Base-by-base conservation (phyloP, 2,888 invertebrate genomes). In the Hypercompe scribonia region DNA sequence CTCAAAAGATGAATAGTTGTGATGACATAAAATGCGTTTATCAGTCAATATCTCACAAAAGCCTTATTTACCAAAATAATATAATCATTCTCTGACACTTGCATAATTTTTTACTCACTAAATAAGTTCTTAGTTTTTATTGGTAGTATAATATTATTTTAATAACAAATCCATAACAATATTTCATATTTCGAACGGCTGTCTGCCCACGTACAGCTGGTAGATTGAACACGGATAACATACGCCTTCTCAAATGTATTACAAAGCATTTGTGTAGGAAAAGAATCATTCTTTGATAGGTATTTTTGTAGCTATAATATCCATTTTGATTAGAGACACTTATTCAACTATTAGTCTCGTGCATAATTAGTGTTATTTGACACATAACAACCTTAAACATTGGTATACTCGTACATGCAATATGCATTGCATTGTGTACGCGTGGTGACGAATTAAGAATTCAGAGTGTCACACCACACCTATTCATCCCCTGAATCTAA, bases 111-210 rank as follows among this genome's bases (percentile, higher is more conserved):
- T 72, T 42, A 18, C n/a, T 13, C 24, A 63, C 61, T 63, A 72
- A 75, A 75, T 79, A 77, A 78, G 76, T 74, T 77, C 75, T 74
- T 76, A 81, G 77, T 74, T 71, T 76, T 71, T 67, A 72, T 63
- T 82, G 69, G 72, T 75, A 77, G 79, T 76, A 84, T 87, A 84
- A 88, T 84, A 81, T 79, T 83, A 87, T 88, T 87, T 86, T 88
- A 87, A 89, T 86, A 89, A 86, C 80, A 83, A 84, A 83, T 85
- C 87, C 82, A 89, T 90, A 88, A 87, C 85, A 86, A 80, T 91
- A 91, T 87, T 88, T 88, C 86, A 88, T 81, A 79, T 78, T 79
- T 78, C 84, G 79, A 81, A 81, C 80, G 79, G 81, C 79, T 83
- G 83, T 79, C 88, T 80, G 70, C 90, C 90, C 88, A 90, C 90